Evolutionary conservation across 2,888 invertebrate genomes (phyloP).

Genomic region (Ommatoiulus sabulosus): DNA sequence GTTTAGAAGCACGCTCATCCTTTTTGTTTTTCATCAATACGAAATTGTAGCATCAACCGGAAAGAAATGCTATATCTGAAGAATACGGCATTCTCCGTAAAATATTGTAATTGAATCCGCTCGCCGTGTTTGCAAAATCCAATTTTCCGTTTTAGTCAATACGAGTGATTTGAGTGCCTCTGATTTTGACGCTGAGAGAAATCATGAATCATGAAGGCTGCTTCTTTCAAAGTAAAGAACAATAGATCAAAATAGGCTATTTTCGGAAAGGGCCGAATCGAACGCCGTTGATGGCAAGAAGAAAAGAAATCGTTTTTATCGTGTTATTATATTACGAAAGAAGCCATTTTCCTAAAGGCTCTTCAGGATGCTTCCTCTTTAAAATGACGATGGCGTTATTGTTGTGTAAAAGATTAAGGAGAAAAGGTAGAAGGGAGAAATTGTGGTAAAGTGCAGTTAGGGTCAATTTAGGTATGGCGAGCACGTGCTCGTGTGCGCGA

Average conservation of each 20-base stretch:
- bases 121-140: background rate
- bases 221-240: background rate
- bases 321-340: background rate
- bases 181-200: background rate
- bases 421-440: background rate
- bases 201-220: background rate
- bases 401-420: slow-evolving; percentile 1
- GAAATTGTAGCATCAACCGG: too few species aligned
- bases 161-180: background rate
- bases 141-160: background rate
- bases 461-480: background rate
- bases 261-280: background rate
- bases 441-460: background rate
- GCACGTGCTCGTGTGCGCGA: background rate
- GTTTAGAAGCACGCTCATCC: too few species aligned
- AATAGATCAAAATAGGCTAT: background rate
- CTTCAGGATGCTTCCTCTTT: background rate
- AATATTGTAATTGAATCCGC: background rate
- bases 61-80: too few species aligned
- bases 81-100: background rate
- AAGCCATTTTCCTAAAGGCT: background rate
- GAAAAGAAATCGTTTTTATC: slow-evolving; percentile 1
- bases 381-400: background rate
- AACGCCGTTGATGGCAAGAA: background rate
- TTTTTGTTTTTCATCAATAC: too few species aligned